Evolutionary conservation across 1,140 invertebrate species (phyloP), one percentile per base, ranked within the genome.

Genomic region (Eriosoma lanigerum): DNA sequence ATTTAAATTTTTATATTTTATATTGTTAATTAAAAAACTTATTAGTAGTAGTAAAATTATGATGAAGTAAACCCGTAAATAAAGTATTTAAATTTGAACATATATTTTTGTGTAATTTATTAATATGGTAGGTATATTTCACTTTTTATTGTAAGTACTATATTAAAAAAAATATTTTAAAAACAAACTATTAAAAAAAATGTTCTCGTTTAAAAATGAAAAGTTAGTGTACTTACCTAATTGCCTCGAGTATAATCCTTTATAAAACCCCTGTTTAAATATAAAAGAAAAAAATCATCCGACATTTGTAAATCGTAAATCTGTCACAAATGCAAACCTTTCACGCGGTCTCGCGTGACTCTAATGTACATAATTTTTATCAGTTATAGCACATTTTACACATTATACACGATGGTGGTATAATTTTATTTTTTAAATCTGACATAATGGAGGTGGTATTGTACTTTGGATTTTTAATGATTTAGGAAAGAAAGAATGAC

Each of bases 361-460:
- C 68, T 68, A 50, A 72, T 52, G 68, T 32, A 52, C 48, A 29
- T 70, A 8, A 72, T 72, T 72, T 72, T 72, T 72, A 72, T 52
- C 26, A 72, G 46, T 72, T 72, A 62, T 26, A 26, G 3, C 58
- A n/a, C n/a, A 15, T 29, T 62, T 62, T 6, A 19, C 17, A 72
- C 24, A 1, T 70, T 13, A 9, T n/a, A 8, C 68, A 5, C 17
- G 29, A 4, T 46, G 6, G 48, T 48, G 44, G 52, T 52, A 72
- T 29, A 26, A n/a, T 48, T 68, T 38, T 38, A 4, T 38, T 38
- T 38, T 8, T 4, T 38, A 38, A 38, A 4, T 4, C 8, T 38
- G 32, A 38, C 32, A 4, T 38, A 38, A 38, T 38, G 32, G 32
- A 4, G 8, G 32, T 38, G 5, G 48, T 72, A 72, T 52, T 9